These are phyloP conservation scores for Hestina assimilis DNA, from an alignment of 1,140 invertebrate genomes.

Conservation along the genomic window DNA sequence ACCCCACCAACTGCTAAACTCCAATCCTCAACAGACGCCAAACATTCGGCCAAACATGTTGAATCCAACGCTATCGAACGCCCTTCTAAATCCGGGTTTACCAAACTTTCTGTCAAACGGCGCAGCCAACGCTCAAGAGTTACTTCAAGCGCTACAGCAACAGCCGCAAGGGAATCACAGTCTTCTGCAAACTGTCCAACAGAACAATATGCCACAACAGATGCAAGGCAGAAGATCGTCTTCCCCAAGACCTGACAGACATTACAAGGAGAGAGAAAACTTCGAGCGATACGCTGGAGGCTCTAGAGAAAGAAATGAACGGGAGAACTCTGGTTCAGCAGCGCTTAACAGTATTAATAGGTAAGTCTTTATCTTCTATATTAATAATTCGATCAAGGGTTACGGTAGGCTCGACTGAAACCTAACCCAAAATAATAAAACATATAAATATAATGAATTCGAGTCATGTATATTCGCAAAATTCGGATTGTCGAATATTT, in stretches of 20 bases:
- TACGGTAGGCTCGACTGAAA: no score
- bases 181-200: slow-evolving; percentile 70
- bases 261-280: slow-evolving; percentile 75
- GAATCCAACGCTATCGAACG: slow-evolving; percentile 72
- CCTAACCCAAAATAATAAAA: no score
- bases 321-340: slow-evolving; percentile 59
- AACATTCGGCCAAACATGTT: slow-evolving; percentile 80
- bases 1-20: slow-evolving; percentile 79
- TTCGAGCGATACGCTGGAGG: slow-evolving; percentile 60
- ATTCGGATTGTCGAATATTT: no score
- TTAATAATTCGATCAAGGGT: no score
- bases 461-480: no score
- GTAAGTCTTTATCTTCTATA: slow-evolving; percentile 48
- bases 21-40: slow-evolving; percentile 57
- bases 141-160: slow-evolving; percentile 80
- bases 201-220: slow-evolving; percentile 66
- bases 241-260: slow-evolving; percentile 66
- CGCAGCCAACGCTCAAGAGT: slow-evolving; percentile 80
- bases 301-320: slow-evolving; percentile 69
- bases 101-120: slow-evolving; percentile 85
- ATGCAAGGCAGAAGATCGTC: slow-evolving; percentile 66
- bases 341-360: slow-evolving; percentile 76
- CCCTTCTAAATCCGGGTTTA: slow-evolving; percentile 81
- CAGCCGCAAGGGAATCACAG: slow-evolving; percentile 68
- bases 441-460: no score